These are phyloP conservation scores for Microctonus aethiopoides DNA, from an alignment of 2,888 invertebrate genomes.

Conservation along the genomic window DNA sequence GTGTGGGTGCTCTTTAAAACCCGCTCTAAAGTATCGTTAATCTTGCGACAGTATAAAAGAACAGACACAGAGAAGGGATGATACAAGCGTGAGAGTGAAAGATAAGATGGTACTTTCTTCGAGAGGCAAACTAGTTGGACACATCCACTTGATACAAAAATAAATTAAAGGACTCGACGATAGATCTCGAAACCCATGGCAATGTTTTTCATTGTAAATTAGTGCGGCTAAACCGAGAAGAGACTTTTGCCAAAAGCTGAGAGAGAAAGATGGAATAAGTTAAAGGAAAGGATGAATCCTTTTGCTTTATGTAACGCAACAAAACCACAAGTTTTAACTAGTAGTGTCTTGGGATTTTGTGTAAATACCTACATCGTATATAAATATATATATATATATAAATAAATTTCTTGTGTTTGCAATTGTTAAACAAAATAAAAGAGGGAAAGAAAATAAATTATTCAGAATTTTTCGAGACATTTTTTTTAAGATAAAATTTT, in stretches of 20 bases:
- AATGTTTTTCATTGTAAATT: constrained; percentile 50
- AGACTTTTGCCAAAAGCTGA: constrained; percentile 22
- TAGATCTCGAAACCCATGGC: constrained; percentile 52
- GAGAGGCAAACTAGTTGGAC: constrained; percentile 65
- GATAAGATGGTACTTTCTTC: constrained; percentile 40
- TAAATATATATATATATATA: too few species aligned
- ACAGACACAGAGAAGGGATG: background rate
- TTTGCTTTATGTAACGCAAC: background rate
- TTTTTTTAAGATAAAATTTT: too few species aligned
- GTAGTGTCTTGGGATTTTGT: background rate
- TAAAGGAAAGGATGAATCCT: background rate
- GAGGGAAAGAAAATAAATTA: too few species aligned
- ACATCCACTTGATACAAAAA: constrained; percentile 65
- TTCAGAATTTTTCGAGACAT: too few species aligned
- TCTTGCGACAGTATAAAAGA: constrained; percentile 48
- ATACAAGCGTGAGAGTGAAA: background rate
- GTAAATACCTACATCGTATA: too few species aligned
- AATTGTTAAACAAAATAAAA: too few species aligned
- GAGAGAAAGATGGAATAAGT: background rate
- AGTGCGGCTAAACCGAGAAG: constrained; percentile 44
- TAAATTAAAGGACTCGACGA: constrained; percentile 60
- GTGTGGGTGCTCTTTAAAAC: constrained; percentile 61
- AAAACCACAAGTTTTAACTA: background rate
- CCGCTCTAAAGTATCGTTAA: constrained; percentile 65
- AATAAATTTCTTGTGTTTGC: too few species aligned